These are phyloP conservation scores for Tetropium fuscum DNA, from an alignment of 2,888 invertebrate genomes.

Conservation along the genomic window DNA sequence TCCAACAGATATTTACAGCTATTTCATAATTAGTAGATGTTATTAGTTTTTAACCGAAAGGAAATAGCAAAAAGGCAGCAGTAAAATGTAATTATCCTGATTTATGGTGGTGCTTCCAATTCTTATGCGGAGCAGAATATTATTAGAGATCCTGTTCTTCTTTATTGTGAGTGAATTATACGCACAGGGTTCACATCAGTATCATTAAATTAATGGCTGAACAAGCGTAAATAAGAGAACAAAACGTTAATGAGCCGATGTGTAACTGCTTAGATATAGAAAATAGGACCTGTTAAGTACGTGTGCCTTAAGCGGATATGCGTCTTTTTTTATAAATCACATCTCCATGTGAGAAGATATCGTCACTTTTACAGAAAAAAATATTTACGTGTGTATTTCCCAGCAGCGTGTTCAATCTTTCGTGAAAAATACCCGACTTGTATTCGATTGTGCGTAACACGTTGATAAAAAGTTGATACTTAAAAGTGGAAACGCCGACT, in stretches of 20 bases:
- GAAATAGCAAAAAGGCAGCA: not conserved
- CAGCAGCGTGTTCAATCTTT: not conserved
- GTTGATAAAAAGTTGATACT: not conserved
- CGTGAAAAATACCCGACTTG: not conserved
- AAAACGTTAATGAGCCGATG: conserved; percentile 26
- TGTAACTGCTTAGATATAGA: conserved; percentile 26
- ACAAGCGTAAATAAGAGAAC: conserved; percentile 1
- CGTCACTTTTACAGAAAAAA: not conserved
- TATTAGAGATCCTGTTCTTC: conserved; percentile 4
- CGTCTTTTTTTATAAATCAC: not conserved
- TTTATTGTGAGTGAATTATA: conserved; percentile 5
- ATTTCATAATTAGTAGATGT: too few relatives aligned
- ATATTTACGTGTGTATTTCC: not conserved
- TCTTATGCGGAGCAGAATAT: not conserved
- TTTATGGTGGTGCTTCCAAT: not conserved
- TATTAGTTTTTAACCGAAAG: not conserved
- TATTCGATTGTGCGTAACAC: not conserved
- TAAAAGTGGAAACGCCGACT: not conserved
- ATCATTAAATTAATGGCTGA: conserved; percentile 1
- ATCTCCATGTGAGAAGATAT: not conserved
- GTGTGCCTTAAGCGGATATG: not conserved
- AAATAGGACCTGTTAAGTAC: not conserved
- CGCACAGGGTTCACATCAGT: not conserved
- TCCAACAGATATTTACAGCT: too few relatives aligned
- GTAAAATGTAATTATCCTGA: not conserved